These are phyloP conservation scores for Schizothorax lantsangensis DNA, from an alignment of 2,797 vertebrate species.

Conservation along the genomic window DNA sequence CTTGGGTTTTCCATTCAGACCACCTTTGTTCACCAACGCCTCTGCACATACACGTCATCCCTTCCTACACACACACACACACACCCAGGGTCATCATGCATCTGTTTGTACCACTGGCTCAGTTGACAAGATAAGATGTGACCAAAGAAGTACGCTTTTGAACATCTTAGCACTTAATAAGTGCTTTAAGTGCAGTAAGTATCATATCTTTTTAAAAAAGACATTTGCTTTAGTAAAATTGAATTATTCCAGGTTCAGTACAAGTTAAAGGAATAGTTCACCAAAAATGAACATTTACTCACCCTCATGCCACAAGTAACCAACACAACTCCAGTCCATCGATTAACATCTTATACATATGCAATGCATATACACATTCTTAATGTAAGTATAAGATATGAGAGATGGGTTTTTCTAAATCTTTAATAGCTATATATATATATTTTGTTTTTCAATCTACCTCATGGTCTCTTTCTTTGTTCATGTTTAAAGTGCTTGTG, in stretches of 20 bases:
- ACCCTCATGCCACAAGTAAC: not conserved
- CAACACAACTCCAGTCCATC: not conserved
- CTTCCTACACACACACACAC: not conserved
- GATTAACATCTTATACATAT: not conserved
- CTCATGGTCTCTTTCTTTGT: conserved; percentile 29
- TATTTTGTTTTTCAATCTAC: not conserved
- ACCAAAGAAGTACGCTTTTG: not conserved
- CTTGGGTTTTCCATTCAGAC: not conserved
- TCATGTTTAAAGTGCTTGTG: conserved; percentile 49
- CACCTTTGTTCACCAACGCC: conserved; percentile 7
- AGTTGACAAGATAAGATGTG: not conserved
- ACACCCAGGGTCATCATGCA: not conserved
- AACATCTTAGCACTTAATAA: not conserved
- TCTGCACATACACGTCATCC: not conserved
- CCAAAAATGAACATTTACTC: not conserved
- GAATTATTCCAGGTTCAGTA: not conserved
- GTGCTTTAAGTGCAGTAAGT: not conserved
- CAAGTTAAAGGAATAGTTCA: not conserved
- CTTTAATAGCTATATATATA: not conserved
- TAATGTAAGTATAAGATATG: not conserved
- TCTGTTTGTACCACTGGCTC: conserved; percentile 3
- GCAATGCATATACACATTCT: not conserved
- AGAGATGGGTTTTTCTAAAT: not conserved
- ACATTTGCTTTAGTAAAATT: not conserved
- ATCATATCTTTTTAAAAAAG: not conserved